A percentile compares a stretch with the other conserved stretches of the same genome.
phyloP scores from a whole-genome alignment of 1,140 invertebrate genomes.

The Caenorhabditis inopinata region DNA sequence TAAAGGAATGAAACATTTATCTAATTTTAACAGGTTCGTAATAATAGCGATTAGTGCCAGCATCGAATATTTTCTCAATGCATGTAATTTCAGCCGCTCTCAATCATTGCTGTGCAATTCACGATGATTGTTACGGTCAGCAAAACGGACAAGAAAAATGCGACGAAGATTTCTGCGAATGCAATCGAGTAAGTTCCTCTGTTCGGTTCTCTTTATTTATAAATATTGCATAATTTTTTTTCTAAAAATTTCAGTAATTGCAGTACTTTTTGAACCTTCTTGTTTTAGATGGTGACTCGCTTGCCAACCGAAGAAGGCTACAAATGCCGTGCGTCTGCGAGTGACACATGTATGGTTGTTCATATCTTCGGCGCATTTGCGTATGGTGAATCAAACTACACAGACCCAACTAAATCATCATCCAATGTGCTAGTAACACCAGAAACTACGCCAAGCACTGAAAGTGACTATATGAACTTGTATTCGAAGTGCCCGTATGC shows the following conservation, averaged over 20 bases:
- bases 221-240: too few relatives aligned
- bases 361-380: neutral
- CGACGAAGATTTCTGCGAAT: constrained; percentile 38
- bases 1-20: neutral
- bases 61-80: neutral
- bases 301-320: neutral
- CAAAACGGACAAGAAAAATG: constrained; percentile 30
- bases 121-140: constrained; percentile 43
- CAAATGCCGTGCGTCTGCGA: neutral
- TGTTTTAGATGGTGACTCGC: neutral
- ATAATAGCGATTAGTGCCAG: too few relatives aligned
- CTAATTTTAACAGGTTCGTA: too few relatives aligned
- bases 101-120: constrained; percentile 42
- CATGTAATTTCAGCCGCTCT: constrained; percentile 26
- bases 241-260: too few relatives aligned
- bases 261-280: neutral
- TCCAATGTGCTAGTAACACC: neutral
- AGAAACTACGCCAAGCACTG: neutral
- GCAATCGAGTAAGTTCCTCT: constrained; percentile 17
- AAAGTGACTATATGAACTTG: neutral
- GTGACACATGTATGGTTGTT: neutral
- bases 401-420: neutral
- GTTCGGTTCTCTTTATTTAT: too few relatives aligned
- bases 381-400: constrained; percentile 27
- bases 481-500: constrained; percentile 18